Base-by-base conservation (phyloP, 2,113 vertebrate genomes). In the Clarias batrachus region DNA sequence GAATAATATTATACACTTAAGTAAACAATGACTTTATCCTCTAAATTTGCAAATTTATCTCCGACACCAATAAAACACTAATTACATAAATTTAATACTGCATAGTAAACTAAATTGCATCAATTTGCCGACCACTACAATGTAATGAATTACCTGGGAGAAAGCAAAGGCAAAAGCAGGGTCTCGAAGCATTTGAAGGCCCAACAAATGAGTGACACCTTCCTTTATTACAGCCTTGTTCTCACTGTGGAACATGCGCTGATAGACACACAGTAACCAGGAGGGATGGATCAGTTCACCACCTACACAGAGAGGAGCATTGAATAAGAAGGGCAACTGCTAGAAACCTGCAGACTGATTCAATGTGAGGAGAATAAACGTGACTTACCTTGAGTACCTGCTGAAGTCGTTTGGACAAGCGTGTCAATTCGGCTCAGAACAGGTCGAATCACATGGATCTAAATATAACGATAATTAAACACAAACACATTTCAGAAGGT, bases 171-270 rank as follows among this genome's bases (percentile, higher is more conserved):
- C 92, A 89, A 95, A 95, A 1, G 92, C 93, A 25, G 96, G 93
- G 80, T 71, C 59, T 68, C 91, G 95, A n/a, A 94, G 92, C 86
- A 95, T 93, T 88, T 92, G 95, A 71, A 98, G 94, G 86, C 96
- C 95, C 52, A 99, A 90, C 89, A 99, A 96, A 88, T 98, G 97
- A 89, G 91, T 91, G 85, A 98, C 89, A 1, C 97, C 97, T 91
- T 98, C 97, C 89, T 93, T 97, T 86, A 94, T 96, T 82, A 99
- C 41, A 3, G 96, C 94, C 92, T 98, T 99, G 90, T 98, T 99
- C 92, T 99, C 97, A 85, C 97, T 98, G 89, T 97, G 97, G 93
- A 99, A 97, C 97, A 99, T 98, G 85, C 98, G 94, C 92, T 95
- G 96, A 88, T 99, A 99, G 86, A 98, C 93, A 91, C 97, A 98